Conservation (phyloP, 2,888 invertebrate genomes). For the Xanthia icteritia region DNA sequence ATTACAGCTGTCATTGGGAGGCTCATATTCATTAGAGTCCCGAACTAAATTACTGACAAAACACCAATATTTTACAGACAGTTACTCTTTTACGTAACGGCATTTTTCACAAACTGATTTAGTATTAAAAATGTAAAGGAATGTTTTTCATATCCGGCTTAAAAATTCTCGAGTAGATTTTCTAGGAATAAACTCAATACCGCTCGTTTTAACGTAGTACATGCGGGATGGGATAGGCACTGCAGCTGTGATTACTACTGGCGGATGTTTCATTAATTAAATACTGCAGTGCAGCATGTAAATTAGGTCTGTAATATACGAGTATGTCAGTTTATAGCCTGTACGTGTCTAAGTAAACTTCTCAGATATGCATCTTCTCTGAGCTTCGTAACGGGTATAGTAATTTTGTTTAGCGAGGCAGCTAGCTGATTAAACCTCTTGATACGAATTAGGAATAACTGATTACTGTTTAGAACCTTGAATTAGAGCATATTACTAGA, state of each 20-base stretch:
- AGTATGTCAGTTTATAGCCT: not conserved
- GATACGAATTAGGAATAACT: not conserved
- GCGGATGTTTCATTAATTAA: conserved; percentile 29
- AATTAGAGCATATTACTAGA: not conserved
- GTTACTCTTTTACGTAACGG: not conserved
- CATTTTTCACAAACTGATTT: not conserved
- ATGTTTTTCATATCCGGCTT: conserved; percentile 43
- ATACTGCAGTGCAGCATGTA: conserved; percentile 28
- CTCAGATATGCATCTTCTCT: conserved; percentile 13
- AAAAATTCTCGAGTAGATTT: conserved; percentile 17
- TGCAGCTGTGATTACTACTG: conserved; percentile 21
- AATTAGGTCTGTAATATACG: conserved; percentile 13
- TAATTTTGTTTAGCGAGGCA: not conserved
- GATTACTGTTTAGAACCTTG: not conserved
- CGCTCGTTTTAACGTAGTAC: not conserved
- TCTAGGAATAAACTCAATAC: conserved; percentile 31
- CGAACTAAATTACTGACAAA: not conserved
- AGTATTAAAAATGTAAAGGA: conserved; percentile 16
- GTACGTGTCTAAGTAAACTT: not conserved
- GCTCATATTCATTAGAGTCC: not conserved
- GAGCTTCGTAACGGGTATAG: not conserved
- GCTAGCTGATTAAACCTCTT: conserved; percentile 10
- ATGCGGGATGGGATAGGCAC: not conserved
- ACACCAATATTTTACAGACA: not conserved
- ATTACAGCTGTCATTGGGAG: not conserved